A percentile compares a stretch with the other conserved stretches of the same genome.
phyloP scores from a whole-genome alignment of 2,888 invertebrate genomes.

The Sinelater perroti region DNA sequence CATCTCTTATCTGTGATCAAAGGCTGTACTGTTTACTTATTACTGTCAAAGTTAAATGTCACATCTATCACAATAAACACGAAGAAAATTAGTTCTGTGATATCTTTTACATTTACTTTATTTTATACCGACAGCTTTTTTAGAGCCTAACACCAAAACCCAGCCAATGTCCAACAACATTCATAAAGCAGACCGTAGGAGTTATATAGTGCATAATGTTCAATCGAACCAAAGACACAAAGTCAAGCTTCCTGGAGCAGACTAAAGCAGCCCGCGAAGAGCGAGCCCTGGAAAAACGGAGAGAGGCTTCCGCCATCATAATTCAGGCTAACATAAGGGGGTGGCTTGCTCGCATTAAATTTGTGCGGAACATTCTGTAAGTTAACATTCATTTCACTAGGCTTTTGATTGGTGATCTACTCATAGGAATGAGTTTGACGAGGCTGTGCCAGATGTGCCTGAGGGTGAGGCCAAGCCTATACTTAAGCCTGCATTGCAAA shows the following conservation, averaged over 20 bases:
- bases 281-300: constrained; percentile 83
- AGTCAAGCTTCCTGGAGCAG: constrained; percentile 85
- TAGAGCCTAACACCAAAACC: constrained; percentile 13
- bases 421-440: constrained; percentile 80
- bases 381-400: too few relatives aligned
- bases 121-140: not conserved
- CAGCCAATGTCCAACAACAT: constrained; percentile 18
- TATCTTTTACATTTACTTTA: constrained; percentile 14
- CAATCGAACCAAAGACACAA: constrained; percentile 70
- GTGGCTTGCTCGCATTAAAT: constrained; percentile 74
- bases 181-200: not conserved
- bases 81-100: constrained; percentile 22
- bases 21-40: constrained; percentile 23
- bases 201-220: constrained; percentile 63
- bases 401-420: too few relatives aligned
- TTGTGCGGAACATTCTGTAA: constrained; percentile 75
- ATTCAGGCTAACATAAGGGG: constrained; percentile 81
- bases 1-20: too few relatives aligned
- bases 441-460: constrained; percentile 66
- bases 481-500: constrained; percentile 74
- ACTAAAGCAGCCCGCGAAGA: constrained; percentile 92
- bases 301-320: constrained; percentile 76
- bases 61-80: constrained; percentile 18
- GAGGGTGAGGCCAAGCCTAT: constrained; percentile 64
- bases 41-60: constrained; percentile 19